phyloP scores from a whole-genome alignment of 2,888 invertebrate species.

The Drosophila macrospina region DNA sequence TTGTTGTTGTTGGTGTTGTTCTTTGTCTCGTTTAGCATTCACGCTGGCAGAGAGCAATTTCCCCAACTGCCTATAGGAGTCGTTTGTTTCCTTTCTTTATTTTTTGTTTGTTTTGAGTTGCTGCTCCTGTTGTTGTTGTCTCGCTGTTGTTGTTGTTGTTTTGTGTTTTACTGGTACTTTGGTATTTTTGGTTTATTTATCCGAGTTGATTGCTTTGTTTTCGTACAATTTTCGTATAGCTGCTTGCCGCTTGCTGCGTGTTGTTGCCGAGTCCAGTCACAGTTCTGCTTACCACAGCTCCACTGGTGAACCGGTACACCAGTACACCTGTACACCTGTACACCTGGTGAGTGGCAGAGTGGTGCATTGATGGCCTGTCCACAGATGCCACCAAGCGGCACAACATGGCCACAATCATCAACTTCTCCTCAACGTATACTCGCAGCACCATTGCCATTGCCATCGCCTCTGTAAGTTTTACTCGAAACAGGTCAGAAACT shows the following conservation, averaged over 20 bases:
- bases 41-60: constrained; percentile 48
- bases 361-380: constrained; percentile 5
- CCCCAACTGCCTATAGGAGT: constrained; percentile 49
- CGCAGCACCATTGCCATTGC: constrained; percentile 10
- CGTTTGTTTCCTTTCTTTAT: constrained; percentile 49
- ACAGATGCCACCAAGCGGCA: constrained; percentile 45
- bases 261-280: constrained; percentile 70
- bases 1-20: constrained; percentile 13
- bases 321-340: constrained; percentile 12
- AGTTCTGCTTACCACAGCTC: constrained; percentile 58
- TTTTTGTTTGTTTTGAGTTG: constrained; percentile 27
- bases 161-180: constrained; percentile 67
- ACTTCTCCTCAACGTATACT: constrained; percentile 47
- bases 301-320: constrained; percentile 22
- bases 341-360: constrained; percentile 5
- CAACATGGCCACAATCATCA: constrained; percentile 77
- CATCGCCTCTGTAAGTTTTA: constrained; percentile 58
- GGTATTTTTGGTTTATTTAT: constrained; percentile 79
- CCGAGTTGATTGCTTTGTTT: constrained; percentile 80
- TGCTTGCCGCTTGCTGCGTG: constrained; percentile 32
- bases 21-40: constrained; percentile 64
- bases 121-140: constrained; percentile 1
- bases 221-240: constrained; percentile 63
- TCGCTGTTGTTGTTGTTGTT: constrained; percentile 17
- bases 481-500: constrained; percentile 78